These are phyloP conservation scores for Carduelis carduelis DNA, from an alignment of 2,797 vertebrate genomes.

Conservation along the genomic window DNA sequence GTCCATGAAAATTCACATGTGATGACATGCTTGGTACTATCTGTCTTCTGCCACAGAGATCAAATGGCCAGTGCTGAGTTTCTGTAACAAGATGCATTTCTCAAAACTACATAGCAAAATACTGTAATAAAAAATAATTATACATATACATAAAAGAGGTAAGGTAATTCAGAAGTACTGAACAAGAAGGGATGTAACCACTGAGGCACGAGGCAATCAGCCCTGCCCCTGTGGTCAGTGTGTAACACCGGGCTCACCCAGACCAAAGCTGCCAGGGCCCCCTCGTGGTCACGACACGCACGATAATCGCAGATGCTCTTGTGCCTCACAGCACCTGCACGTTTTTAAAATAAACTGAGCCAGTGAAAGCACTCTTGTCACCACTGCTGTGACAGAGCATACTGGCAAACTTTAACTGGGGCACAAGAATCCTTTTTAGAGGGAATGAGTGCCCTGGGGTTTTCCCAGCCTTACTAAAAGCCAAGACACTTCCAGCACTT, in stretches of 20 bases:
- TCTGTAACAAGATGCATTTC: not conserved
- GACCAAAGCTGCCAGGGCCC: not conserved
- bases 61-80: not conserved
- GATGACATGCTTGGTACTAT: not conserved
- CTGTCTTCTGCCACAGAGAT: not conserved
- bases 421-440: not conserved
- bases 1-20: not conserved
- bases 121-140: not conserved
- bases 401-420: not conserved
- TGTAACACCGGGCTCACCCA: accelerated
- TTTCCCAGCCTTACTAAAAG: not conserved
- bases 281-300: not conserved
- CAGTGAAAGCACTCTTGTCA: not conserved
- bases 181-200: not conserved
- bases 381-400: accelerated
- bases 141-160: not conserved
- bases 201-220: not conserved
- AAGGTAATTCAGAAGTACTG: not conserved
- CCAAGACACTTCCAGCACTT: not conserved
- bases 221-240: not conserved
- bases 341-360: not conserved
- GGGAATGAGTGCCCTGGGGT: not conserved
- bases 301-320: accelerated
- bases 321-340: not conserved
- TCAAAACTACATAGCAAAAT: not conserved